Percentiles rank a stretch among this genome's conserved stretches.
Evolutionary conservation across 1,140 invertebrate species (phyloP).

Genomic region (Scaptodrosophila lebanonensis): DNA sequence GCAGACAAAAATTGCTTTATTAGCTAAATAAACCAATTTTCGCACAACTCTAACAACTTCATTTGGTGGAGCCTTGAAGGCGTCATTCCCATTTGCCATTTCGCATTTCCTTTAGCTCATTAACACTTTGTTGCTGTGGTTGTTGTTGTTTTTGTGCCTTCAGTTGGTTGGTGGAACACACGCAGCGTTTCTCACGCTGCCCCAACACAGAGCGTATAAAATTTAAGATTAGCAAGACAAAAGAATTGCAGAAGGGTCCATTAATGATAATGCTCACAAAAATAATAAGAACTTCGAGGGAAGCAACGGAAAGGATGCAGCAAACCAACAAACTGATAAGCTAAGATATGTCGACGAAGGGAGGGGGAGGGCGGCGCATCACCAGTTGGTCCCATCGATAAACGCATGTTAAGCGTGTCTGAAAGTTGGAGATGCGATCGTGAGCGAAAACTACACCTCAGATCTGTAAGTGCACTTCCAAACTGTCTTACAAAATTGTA

Average conservation of each 20-base stretch:
- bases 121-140: slow-evolving; percentile 60
- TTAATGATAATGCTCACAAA: slow-evolving; percentile 64
- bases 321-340: slow-evolving; percentile 63
- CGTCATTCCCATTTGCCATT: slow-evolving; percentile 41
- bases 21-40: slow-evolving; percentile 21
- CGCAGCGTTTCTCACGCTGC: slow-evolving; percentile 66
- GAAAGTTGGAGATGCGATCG: slow-evolving; percentile 1
- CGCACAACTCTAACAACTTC: slow-evolving; percentile 29
- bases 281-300: slow-evolving; percentile 71
- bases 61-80: slow-evolving; percentile 6
- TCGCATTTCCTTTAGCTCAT: slow-evolving; percentile 66
- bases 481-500: too few relatives aligned
- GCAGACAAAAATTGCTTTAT: slow-evolving; percentile 54
- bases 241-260: slow-evolving; percentile 33
- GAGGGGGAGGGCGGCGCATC: background rate
- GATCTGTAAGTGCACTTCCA: too few relatives aligned
- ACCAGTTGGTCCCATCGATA: slow-evolving; percentile 49
- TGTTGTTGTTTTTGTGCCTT: too few relatives aligned
- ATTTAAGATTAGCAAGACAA: slow-evolving; percentile 69
- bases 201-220: slow-evolving; percentile 32
- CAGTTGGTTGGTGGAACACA: slow-evolving; percentile 44
- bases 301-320: slow-evolving; percentile 41
- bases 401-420: slow-evolving; percentile 63
- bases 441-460: too few relatives aligned
- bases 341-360: slow-evolving; percentile 43